Conservation (phyloP, 2,113 vertebrate species). For the Heteronetta atricapilla region DNA sequence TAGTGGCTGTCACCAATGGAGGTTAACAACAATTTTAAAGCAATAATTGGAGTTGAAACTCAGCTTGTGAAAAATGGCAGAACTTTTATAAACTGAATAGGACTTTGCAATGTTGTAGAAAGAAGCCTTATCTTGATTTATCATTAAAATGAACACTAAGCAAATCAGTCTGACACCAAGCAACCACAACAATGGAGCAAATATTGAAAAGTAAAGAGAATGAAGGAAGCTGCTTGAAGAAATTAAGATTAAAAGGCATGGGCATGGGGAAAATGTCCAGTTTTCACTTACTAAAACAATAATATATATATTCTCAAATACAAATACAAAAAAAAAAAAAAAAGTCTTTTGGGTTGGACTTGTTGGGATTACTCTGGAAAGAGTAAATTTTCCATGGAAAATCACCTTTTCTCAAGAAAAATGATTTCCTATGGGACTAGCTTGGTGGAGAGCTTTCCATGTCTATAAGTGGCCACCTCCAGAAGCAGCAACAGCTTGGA, state of each 20-base stretch:
- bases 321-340: too few species aligned
- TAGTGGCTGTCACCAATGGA: not conserved
- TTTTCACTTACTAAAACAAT: not conserved
- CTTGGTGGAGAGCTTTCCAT: not conserved
- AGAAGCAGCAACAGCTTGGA: not conserved
- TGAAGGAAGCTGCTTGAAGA: not conserved
- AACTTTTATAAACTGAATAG: not conserved
- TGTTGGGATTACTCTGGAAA: not conserved
- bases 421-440: not conserved
- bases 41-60: constrained; percentile 56
- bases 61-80: not conserved
- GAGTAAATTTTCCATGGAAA: not conserved
- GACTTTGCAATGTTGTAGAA: not conserved
- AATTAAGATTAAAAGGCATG: not conserved
- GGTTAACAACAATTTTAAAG: not conserved
- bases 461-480: not conserved
- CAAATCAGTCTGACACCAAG: not conserved
- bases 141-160: not conserved
- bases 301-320: not conserved
- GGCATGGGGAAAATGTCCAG: not conserved
- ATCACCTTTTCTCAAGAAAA: not conserved
- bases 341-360: not conserved
- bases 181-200: not conserved
- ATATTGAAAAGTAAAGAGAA: not conserved
- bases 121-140: not conserved